Percentiles rank a stretch among this genome's conserved stretches.
These are phyloP conservation scores for Cheilosia urbana DNA, from an alignment of 2,888 invertebrate species.

Conservation along the genomic window DNA sequence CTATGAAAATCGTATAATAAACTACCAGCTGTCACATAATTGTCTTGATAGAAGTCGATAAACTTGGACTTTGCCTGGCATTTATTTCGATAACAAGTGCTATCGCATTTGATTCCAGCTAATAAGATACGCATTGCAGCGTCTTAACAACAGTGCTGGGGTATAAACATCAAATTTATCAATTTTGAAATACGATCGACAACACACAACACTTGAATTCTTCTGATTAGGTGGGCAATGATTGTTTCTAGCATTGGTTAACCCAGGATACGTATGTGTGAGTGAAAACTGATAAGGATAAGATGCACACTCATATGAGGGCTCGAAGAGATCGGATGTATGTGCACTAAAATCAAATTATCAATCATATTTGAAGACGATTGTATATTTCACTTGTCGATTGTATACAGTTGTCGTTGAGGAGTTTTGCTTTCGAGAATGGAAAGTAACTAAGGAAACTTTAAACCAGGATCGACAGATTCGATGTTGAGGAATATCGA, in stretches of 20 bases:
- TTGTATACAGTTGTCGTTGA: background rate
- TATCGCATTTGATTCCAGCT: conserved; percentile 25
- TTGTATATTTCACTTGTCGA: conserved; percentile 46
- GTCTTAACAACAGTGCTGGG: conserved; percentile 29
- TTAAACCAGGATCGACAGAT: background rate
- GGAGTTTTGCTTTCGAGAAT: background rate
- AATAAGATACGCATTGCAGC: conserved; percentile 19
- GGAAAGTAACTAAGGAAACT: background rate
- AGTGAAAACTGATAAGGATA: conserved; percentile 67
- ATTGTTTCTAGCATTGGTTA: conserved; percentile 46
- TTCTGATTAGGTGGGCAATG: conserved; percentile 26
- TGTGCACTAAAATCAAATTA: conserved; percentile 47
- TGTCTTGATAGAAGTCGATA: conserved; percentile 31
- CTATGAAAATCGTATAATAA: no score
- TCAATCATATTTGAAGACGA: conserved; percentile 48
- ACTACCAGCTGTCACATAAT: background rate
- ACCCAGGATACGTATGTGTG: conserved; percentile 41
- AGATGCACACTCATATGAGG: conserved; percentile 20
- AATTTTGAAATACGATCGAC: conserved; percentile 56
- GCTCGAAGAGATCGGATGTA: conserved; percentile 36
- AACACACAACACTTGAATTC: conserved; percentile 43
- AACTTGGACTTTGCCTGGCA: conserved; percentile 48
- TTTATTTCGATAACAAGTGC: conserved; percentile 6
- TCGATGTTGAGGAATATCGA: no score
- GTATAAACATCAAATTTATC: conserved; percentile 42